Evolutionary conservation across 2,113 vertebrate species (phyloP).

Genomic region (Sceloporus tristichus): DNA sequence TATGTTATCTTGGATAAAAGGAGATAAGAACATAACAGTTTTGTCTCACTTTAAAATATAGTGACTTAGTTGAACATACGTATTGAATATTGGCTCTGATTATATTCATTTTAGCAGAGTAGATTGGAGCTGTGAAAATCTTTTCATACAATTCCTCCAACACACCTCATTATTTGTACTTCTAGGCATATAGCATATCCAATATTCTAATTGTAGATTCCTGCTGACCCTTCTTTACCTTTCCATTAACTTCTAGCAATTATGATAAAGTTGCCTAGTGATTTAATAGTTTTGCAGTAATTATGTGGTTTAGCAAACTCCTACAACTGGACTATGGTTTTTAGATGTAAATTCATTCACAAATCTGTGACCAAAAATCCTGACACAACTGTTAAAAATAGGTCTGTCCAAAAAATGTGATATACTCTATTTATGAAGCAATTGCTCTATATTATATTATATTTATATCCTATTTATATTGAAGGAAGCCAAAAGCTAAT

Average conservation of each 20-base stretch:
- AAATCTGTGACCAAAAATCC: neutral
- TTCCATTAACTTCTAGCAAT: constrained; percentile 9
- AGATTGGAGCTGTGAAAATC: neutral
- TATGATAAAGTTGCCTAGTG: neutral
- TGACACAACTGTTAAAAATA: neutral
- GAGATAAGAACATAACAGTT: neutral
- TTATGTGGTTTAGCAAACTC: neutral
- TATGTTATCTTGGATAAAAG: neutral
- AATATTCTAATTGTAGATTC: neutral
- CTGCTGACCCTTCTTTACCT: constrained; percentile 9
- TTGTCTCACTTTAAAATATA: constrained; percentile 1
- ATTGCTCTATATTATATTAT: neutral
- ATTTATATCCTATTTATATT: neutral
- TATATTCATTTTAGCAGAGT: neutral
- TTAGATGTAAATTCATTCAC: neutral
- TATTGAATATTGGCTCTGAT: neutral
- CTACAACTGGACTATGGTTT: neutral
- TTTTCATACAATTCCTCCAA: neutral
- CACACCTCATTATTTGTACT: constrained; percentile 17
- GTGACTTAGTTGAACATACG: neutral
- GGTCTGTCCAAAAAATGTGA: neutral
- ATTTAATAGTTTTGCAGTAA: neutral
- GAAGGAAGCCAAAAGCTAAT: neutral
- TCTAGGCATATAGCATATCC: neutral
- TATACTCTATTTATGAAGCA: neutral